Evolutionary conservation across 2,888 invertebrate genomes (phyloP).

Genomic region (Zelleria hepariella): DNA sequence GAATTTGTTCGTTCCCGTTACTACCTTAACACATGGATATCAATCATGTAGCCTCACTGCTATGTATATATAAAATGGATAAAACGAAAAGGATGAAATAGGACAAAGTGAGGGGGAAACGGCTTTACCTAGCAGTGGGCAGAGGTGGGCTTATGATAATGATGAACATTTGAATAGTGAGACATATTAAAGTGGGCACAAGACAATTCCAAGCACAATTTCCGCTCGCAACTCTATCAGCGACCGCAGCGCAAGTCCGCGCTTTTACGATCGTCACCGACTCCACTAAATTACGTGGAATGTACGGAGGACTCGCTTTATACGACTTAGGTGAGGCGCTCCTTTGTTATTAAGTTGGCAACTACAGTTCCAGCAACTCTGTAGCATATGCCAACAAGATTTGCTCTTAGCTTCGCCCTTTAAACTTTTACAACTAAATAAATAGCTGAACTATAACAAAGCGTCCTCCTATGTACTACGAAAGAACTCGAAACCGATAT

Average conservation of each 20-base stretch:
- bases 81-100: no score
- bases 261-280: conserved; percentile 37
- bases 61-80: no score
- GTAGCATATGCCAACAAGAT: conserved; percentile 1
- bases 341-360: conserved; percentile 24
- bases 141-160: neutral
- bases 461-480: no score
- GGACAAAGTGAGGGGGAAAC: no score
- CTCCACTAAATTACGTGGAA: conserved; percentile 36
- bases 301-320: conserved; percentile 36
- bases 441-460: neutral
- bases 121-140: no score
- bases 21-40: no score
- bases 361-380: conserved; percentile 1
- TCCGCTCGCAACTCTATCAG: conserved; percentile 5
- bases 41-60: no score
- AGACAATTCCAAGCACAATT: no score
- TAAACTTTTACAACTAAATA: neutral
- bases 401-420: neutral
- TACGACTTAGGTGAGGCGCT: conserved; percentile 36
- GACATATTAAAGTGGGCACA: no score
- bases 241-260: conserved; percentile 9
- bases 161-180: neutral
- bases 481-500: no score
- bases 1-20: no score